Base-by-base conservation (phyloP, 2,113 vertebrate genomes). In the Pagrus major region DNA sequence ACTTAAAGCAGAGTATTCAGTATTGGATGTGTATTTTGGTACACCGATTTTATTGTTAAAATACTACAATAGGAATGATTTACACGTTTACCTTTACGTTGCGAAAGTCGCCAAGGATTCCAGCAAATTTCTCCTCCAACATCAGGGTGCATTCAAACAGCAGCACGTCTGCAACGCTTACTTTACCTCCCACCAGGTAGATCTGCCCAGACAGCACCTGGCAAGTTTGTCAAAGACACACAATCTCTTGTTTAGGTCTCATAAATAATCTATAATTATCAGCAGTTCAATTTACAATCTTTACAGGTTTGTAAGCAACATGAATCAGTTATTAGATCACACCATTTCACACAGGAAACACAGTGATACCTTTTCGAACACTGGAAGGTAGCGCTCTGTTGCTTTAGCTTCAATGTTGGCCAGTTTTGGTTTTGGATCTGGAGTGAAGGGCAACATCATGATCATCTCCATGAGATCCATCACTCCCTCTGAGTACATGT, bases 121-220 rank as follows among this genome's bases (percentile, higher is more conserved):
- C 90, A 39, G 92, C 59, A 27, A 93, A 88, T 0, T 92, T 82
- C 85, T 99, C 97, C 91, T 98, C 96, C 82, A 88, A 5, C 95
- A 96, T 96, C 88, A 98, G 92, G 84, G 96, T 95, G 55, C 88
- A 92, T 92, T 98, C 97, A 51, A 97, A 41, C 66, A 99, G 81
- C n/a, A 95, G 93, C 67, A 98, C 71, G 70, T 99, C 97, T 35
- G 97, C 97, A 92, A 88, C 93, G 63, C 95, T 99, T 41, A 98
- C 67, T 66, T 92, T 93, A 42, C 94, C 93, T 84, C 97, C 97
- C 73, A 98, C 96, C 51, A 99, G 95, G 91, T 95, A 96, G 2
- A 95, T 68, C 0, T 93, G 89, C 12, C 92, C 89, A 81, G 87
- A 85, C 56, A 99, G 91, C 25, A 91, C 94, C 97, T 99, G 78